A percentile compares a stretch with the other conserved stretches of the same genome.
These are phyloP conservation scores for Melieria crassipennis DNA, from an alignment of 2,888 invertebrate genomes.

Conservation along the genomic window DNA sequence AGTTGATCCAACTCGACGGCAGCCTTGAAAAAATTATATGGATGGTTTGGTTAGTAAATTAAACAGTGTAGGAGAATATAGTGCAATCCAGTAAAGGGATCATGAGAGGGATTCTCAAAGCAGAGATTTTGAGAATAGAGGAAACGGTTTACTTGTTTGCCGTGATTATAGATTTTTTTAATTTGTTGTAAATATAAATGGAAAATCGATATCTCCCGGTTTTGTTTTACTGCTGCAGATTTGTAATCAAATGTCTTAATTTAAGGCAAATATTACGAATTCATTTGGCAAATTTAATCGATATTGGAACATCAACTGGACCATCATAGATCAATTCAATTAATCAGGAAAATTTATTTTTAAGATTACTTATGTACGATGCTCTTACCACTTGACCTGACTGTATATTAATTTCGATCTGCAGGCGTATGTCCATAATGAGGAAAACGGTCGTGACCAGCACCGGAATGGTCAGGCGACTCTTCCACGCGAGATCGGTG, in stretches of 20 bases:
- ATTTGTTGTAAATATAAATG: too few species aligned
- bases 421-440: constrained; percentile 74
- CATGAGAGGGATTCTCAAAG: too few species aligned
- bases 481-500: constrained; percentile 77
- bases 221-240: too few species aligned
- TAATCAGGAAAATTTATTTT: not conserved
- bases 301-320: too few species aligned
- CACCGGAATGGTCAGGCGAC: constrained; percentile 74
- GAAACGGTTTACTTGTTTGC: too few species aligned
- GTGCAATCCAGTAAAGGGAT: too few species aligned
- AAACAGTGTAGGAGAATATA: not conserved
- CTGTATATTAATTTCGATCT: constrained; percentile 74
- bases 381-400: constrained; percentile 61
- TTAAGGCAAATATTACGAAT: too few species aligned
- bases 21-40: constrained; percentile 44
- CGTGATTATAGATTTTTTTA: too few species aligned
- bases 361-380: not conserved
- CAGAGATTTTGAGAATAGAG: too few species aligned
- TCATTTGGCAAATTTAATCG: too few species aligned
- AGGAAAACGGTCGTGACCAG: constrained; percentile 74
- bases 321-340: not conserved
- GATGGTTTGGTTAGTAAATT: not conserved
- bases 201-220: too few species aligned
- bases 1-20: constrained; percentile 58
- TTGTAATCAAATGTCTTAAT: too few species aligned